Evolutionary conservation across 2,113 vertebrate species (phyloP), one percentile per base, ranked within the genome.

Genomic region (Ageneiosus marmoratus): DNA sequence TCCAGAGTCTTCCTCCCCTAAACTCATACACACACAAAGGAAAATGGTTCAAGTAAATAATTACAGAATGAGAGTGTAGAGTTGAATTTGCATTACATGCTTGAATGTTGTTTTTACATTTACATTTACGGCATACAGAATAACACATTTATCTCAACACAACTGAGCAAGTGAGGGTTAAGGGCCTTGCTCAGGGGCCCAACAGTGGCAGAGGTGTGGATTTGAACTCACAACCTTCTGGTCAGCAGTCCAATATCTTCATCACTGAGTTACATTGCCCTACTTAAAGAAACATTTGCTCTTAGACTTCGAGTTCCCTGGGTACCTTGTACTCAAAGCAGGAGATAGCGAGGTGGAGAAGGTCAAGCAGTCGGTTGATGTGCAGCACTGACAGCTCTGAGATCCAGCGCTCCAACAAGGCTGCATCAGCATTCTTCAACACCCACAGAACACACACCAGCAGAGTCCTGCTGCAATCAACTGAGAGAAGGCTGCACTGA

Each of bases 311-410:
- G 6, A 29, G 18, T 44, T 51, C 27, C 16, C 7, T 0, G 13
- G 12, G 41, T 91, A 97, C 97, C 96, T 96, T 97, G 90, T 98
- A 96, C 89, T 97, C 95, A 29, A 97, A 98, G 91, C 95, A 96
- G 86, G 96, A 96, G 74, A 97, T 87, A 69, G 94, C 95, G 79
- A 97, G 94, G 88, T 95, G 94, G 44, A 98, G 92, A 65, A 98
- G 89, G 86, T 98, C 97, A 62, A 98, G 88, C 79, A 98, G 92
- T 4, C 95, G 94, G 82, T 95, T 96, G 80, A 97, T 95, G 88
- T 97, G 96, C 13, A 92, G 88, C 2, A 96, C 93, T 7, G 95
- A 92, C 84, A 98, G 93, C 86, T 96, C 95, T 0, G 95, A 93
- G 58, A 96, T 89, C 96, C 96, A 98, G 85, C 91, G 92, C 86